Evolutionary conservation across 2,797 vertebrate species (phyloP).

Genomic region (Rhinoraja longicauda): DNA sequence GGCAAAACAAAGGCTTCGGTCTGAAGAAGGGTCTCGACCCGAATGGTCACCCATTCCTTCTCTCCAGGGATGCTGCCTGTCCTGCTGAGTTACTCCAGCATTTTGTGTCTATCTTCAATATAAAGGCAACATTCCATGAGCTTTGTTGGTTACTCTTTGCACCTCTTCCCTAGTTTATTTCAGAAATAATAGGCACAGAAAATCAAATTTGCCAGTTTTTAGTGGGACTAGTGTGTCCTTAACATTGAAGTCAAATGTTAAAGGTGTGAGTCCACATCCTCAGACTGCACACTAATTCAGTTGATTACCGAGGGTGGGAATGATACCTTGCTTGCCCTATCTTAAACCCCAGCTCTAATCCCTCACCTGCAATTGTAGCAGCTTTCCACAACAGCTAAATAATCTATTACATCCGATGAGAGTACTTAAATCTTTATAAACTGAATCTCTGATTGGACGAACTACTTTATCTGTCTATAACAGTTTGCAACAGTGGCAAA

Average conservation of each 20-base stretch:
- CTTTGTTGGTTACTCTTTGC: not conserved
- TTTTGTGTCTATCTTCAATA: too few relatives aligned
- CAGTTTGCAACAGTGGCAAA: not conserved
- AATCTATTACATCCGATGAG: not conserved
- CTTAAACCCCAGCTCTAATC: not conserved
- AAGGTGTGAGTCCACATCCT: too few relatives aligned
- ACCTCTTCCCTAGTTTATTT: not conserved
- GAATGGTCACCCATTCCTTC: too few relatives aligned
- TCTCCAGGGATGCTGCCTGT: too few relatives aligned
- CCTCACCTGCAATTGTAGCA: not conserved
- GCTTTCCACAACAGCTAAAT: not conserved
- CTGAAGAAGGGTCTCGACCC: not conserved
- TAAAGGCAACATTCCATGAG: not conserved
- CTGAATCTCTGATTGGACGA: not conserved
- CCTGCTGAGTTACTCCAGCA: too few relatives aligned
- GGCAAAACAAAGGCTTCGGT: not conserved
- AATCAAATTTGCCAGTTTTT: too few relatives aligned
- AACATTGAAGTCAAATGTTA: too few relatives aligned
- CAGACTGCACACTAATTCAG: too few relatives aligned
- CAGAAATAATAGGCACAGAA: too few relatives aligned
- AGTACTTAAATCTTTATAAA: not conserved
- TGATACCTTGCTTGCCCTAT: too few relatives aligned
- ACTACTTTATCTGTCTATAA: not conserved
- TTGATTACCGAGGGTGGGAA: too few relatives aligned
- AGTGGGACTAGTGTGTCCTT: too few relatives aligned